phyloP scores from a whole-genome alignment of 2,113 vertebrate genomes.

The Tamias sibiricus region DNA sequence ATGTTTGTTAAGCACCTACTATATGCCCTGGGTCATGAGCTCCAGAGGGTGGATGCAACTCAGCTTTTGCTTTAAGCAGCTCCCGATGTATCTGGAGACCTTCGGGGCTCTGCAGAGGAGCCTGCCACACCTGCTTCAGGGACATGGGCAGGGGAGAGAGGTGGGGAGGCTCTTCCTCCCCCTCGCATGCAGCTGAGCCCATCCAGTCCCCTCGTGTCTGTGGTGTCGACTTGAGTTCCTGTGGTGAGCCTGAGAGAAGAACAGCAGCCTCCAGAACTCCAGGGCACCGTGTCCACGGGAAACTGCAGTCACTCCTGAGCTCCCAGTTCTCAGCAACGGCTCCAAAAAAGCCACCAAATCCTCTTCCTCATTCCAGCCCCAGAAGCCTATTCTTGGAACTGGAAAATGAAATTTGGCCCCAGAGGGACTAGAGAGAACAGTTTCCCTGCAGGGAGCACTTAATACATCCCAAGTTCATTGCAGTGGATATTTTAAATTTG shows the following conservation, averaged over 20 bases:
- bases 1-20: background rate
- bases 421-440: background rate
- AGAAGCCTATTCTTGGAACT: background rate
- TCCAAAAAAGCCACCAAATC: background rate
- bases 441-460: background rate
- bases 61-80: background rate
- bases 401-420: background rate
- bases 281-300: accelerated
- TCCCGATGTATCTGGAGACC: background rate
- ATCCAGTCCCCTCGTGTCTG: background rate
- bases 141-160: background rate
- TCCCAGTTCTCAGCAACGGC: background rate
- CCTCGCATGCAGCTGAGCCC: accelerated
- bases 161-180: background rate
- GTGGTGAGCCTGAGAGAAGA: background rate
- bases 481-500: background rate
- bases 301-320: too few relatives aligned
- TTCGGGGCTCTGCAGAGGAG: background rate
- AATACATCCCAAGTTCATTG: too few relatives aligned
- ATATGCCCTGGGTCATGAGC: background rate
- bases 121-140: background rate
- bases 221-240: background rate
- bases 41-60: background rate
- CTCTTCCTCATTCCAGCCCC: background rate
- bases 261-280: too few relatives aligned